Percentiles rank a stretch among this genome's conserved stretches.
Evolutionary conservation across 2,797 vertebrate species (phyloP).

Genomic region (Leuciscus waleckii): DNA sequence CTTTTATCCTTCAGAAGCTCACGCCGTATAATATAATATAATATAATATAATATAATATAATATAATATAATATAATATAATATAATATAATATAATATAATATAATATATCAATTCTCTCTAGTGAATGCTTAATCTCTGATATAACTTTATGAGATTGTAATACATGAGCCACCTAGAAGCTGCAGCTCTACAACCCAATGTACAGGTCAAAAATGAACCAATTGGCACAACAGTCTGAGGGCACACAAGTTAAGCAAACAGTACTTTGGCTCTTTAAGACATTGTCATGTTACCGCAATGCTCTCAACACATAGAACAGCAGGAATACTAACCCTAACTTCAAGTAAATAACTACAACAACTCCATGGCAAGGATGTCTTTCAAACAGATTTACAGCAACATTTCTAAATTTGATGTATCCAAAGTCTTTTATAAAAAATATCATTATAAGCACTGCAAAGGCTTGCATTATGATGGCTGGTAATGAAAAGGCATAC

Average conservation of each 20-base stretch:
- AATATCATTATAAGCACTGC: background rate
- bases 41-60: no score
- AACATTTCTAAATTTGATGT: background rate
- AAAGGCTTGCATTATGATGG: background rate
- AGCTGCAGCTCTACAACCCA: background rate
- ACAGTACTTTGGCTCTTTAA: background rate
- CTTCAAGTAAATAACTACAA: background rate
- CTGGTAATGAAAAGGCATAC: background rate
- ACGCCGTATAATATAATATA: no score
- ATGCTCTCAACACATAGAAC: background rate
- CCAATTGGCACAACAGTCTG: background rate
- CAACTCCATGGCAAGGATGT: background rate
- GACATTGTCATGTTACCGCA: background rate
- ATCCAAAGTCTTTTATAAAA: background rate
- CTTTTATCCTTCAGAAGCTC: no score
- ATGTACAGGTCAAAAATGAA: background rate
- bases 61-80: no score
- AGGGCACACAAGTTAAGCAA: background rate
- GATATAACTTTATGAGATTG: background rate
- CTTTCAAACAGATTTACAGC: background rate
- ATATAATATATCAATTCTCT: no score
- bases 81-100: no score
- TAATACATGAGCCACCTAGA: background rate
- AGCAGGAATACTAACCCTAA: background rate
- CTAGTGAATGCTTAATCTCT: background rate